Conservation (phyloP, 2,113 vertebrate genomes). For the Sigmodon hispidus region DNA sequence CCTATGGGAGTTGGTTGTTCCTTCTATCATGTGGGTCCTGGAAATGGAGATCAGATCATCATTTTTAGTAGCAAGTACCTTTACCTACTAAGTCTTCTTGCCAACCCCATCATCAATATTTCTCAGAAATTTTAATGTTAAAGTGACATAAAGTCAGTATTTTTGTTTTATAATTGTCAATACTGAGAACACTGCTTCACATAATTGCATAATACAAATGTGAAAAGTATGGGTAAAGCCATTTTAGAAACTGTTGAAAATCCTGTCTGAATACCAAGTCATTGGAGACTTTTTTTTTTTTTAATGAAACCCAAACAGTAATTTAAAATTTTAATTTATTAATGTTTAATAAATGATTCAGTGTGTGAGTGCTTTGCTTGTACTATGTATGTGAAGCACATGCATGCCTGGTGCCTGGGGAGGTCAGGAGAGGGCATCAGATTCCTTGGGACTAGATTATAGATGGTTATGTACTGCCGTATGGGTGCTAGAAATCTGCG, state of each 20-base stretch:
- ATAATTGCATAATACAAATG: not conserved
- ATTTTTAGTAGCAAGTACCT: not conserved
- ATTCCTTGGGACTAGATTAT: not conserved
- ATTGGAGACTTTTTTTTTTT: not conserved
- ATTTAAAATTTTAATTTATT: not conserved
- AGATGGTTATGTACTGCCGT: not conserved
- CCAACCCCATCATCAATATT: no score
- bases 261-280: not conserved
- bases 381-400: not conserved
- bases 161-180: not conserved
- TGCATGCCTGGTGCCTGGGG: not conserved
- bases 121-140: not conserved
- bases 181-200: not conserved
- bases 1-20: not conserved
- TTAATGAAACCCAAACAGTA: not conserved
- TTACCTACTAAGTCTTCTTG: not conserved
- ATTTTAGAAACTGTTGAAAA: not conserved
- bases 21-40: not conserved
- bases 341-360: not conserved
- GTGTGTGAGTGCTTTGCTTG: not conserved
- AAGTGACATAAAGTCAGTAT: not conserved
- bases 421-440: not conserved
- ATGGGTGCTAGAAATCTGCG: not conserved
- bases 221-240: not conserved
- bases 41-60: not conserved